phyloP scores from a whole-genome alignment of 2,888 invertebrate species.

The Agrotis segetum region DNA sequence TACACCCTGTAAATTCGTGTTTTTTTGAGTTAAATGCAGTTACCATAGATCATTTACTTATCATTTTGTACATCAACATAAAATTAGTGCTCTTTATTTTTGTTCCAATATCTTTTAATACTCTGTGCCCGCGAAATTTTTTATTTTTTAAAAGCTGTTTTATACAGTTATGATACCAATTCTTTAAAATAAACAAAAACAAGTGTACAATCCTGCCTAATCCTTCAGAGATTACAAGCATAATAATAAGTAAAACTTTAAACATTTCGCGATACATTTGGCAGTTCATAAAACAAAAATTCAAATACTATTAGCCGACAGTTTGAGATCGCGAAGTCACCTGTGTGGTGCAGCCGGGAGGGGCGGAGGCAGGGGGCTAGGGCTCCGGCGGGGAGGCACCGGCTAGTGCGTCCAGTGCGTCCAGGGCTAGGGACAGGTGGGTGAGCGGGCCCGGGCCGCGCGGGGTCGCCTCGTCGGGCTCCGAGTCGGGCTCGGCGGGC shows the following conservation, averaged over 20 bases:
- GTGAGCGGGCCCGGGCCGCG: conserved; percentile 59
- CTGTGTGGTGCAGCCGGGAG: neutral
- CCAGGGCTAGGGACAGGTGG: conserved; percentile 69
- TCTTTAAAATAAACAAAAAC: conserved; percentile 1
- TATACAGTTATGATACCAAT: conserved; percentile 13
- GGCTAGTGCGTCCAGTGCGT: conserved; percentile 65
- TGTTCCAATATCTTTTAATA: neutral
- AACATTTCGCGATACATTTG: conserved; percentile 16
- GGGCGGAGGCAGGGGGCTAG: conserved; percentile 44
- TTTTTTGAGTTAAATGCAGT: neutral
- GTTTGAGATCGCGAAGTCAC: neutral
- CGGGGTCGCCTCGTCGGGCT: conserved; percentile 52
- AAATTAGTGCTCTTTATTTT: neutral
- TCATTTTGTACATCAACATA: neutral
- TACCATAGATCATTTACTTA: neutral
- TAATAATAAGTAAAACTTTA: neutral
- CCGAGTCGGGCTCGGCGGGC: conserved; percentile 46
- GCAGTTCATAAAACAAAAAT: conserved; percentile 35
- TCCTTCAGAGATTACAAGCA: neutral
- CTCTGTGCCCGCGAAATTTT: neutral
- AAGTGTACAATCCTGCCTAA: neutral
- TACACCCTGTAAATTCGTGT: too few relatives aligned
- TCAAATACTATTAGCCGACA: conserved; percentile 15
- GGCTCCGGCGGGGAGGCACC: conserved; percentile 60
- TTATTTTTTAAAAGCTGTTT: neutral